Percentiles rank a stretch among this genome's conserved stretches.
These are phyloP conservation scores for Petaurus breviceps DNA, from an alignment of 2,113 vertebrate species.

Conservation along the genomic window DNA sequence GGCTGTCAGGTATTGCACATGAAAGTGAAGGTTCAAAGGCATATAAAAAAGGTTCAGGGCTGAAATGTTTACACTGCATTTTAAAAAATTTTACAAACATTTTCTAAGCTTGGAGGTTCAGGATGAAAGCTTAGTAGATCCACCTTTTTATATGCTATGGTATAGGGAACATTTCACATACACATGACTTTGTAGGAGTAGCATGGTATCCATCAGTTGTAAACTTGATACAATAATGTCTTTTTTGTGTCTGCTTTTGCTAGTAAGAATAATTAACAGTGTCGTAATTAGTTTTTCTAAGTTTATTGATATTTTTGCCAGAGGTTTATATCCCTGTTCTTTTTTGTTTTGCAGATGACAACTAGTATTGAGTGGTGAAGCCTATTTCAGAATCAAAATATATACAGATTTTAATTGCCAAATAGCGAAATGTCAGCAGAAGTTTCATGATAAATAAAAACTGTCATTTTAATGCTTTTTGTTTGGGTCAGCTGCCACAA, in stretches of 20 bases:
- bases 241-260: slow-evolving; percentile 52
- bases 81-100: slow-evolving; percentile 82
- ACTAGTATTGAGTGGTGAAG: slow-evolving; percentile 33
- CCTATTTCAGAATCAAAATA: slow-evolving; percentile 38
- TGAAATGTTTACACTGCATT: slow-evolving; percentile 86
- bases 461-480: slow-evolving; percentile 5
- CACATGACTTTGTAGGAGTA: slow-evolving; percentile 65
- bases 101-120: slow-evolving; percentile 80
- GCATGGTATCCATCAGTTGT: slow-evolving; percentile 62
- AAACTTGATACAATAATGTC: slow-evolving; percentile 60
- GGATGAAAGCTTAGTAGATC: slow-evolving; percentile 81
- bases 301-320: slow-evolving; percentile 66
- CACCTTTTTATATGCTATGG: slow-evolving; percentile 73
- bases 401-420: slow-evolving; percentile 55
- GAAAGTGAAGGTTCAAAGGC: slow-evolving; percentile 88
- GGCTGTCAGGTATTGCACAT: slow-evolving; percentile 86
- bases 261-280: slow-evolving; percentile 57
- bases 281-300: slow-evolving; percentile 62
- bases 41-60: slow-evolving; percentile 83
- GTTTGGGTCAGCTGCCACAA: not conserved
- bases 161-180: slow-evolving; percentile 66
- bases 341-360: slow-evolving; percentile 60
- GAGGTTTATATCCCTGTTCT: slow-evolving; percentile 61
- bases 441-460: slow-evolving; percentile 50
- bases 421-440: slow-evolving; percentile 24